A percentile compares a stretch with the other conserved stretches of the same genome.
These are phyloP conservation scores for Campoplex capitator DNA, from an alignment of 2,888 invertebrate genomes.

Conservation along the genomic window DNA sequence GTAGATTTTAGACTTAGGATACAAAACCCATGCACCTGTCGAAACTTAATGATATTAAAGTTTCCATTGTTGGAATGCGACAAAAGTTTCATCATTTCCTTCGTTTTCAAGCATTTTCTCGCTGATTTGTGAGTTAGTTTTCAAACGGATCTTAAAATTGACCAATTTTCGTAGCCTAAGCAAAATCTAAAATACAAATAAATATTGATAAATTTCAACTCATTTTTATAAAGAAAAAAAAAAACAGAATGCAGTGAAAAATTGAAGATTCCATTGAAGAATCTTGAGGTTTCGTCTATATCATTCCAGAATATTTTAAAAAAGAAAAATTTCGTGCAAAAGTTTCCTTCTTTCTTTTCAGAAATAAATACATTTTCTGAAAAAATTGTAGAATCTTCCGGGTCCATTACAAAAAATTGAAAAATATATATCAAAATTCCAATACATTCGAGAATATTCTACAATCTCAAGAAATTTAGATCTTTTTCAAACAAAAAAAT, in stretches of 20 bases:
- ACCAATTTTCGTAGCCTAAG: background rate
- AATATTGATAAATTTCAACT: background rate
- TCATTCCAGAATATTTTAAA: background rate
- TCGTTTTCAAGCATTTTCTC: background rate
- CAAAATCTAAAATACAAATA: background rate
- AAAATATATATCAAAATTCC: background rate
- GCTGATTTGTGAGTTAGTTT: background rate
- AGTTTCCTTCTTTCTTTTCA: background rate
- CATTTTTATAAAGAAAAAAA: background rate
- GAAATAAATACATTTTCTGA: background rate
- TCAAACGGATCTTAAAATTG: background rate
- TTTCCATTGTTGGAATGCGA: background rate
- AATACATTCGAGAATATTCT: background rate
- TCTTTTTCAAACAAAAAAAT: too few species aligned
- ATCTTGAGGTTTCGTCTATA: background rate
- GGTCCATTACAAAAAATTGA: background rate
- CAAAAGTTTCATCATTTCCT: background rate
- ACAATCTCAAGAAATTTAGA: too few species aligned
- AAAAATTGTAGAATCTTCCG: background rate
- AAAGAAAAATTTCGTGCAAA: background rate
- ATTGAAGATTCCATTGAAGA: background rate
- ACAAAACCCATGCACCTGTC: slow-evolving; percentile 24
- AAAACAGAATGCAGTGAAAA: background rate
- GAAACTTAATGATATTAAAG: background rate
- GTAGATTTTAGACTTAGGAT: slow-evolving; percentile 22